Conservation (phyloP, 1,140 invertebrate genomes). For the Chymomyza costata region DNA sequence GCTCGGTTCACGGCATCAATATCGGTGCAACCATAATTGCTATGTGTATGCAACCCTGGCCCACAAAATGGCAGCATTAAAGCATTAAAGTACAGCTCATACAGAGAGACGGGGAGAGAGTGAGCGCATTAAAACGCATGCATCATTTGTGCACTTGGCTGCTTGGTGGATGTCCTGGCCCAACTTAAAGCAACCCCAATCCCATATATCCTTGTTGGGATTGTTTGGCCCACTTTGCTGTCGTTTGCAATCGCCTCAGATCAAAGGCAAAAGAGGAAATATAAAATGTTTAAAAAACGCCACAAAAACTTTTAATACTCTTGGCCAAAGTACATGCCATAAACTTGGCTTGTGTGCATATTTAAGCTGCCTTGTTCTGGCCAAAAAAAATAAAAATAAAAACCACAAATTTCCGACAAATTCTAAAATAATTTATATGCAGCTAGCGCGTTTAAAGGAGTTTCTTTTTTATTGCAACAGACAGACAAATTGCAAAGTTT, state of each 20-base stretch:
- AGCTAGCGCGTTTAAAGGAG: slow-evolving; percentile 25
- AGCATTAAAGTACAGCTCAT: background rate
- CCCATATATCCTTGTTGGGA: slow-evolving; percentile 12
- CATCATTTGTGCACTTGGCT: too few species aligned
- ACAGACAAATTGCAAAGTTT: background rate
- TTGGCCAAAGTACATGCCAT: slow-evolving; percentile 28
- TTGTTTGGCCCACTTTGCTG: slow-evolving; percentile 8
- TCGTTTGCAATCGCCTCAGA: slow-evolving; percentile 21
- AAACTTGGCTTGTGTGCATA: slow-evolving; percentile 36
- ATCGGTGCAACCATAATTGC: too few species aligned
- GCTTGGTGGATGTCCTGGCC: too few species aligned
- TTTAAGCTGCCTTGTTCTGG: background rate
- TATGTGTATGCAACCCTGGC: slow-evolving; percentile 17
- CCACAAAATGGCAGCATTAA: background rate
- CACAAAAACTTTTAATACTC: slow-evolving; percentile 54
- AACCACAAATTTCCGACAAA: too few species aligned
- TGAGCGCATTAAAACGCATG: too few species aligned
- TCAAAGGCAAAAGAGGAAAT: slow-evolving; percentile 39
- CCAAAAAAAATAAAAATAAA: slow-evolving; percentile 9
- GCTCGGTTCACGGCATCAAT: too few species aligned
- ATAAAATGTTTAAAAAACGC: slow-evolving; percentile 14
- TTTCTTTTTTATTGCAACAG: too few species aligned
- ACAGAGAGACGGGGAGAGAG: background rate
- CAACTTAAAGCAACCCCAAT: too few species aligned
- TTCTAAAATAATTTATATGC: slow-evolving; percentile 47